A percentile compares a stretch with the other conserved stretches of the same genome.
Conservation (phyloP, 2,113 vertebrate genomes). For the Cygnus atratus region DNA sequence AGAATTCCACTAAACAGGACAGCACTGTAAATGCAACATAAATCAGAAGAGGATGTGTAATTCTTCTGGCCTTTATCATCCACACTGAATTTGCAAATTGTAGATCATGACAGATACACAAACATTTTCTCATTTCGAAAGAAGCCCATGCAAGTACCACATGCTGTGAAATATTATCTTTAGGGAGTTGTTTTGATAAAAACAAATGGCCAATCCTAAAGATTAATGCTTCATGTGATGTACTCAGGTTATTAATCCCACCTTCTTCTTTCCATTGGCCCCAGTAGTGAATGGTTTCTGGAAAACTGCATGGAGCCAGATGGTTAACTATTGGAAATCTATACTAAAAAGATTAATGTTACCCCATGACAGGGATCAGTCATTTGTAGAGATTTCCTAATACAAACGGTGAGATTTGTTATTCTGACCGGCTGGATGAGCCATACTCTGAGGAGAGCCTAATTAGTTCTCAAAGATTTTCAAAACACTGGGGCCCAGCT, state of each 20-base stretch:
- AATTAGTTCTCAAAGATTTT: constrained; percentile 64
- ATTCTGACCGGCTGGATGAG: constrained; percentile 57
- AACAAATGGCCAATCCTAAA: constrained; percentile 61
- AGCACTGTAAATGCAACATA: not conserved
- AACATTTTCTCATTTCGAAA: constrained; percentile 33
- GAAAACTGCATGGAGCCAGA: constrained; percentile 59
- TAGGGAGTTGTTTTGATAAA: constrained; percentile 52
- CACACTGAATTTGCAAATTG: not conserved
- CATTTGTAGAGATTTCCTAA: constrained; percentile 69
- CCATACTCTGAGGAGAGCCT: constrained; percentile 50
- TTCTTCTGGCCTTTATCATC: not conserved
- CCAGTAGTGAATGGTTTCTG: not conserved
- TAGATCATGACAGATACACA: not conserved
- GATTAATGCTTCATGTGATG: constrained; percentile 60
- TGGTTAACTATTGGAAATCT: constrained; percentile 74
- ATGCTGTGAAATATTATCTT: constrained; percentile 51
- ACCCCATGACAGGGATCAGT: constrained; percentile 70
- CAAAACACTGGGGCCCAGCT: constrained; percentile 46
- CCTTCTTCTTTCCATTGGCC: constrained; percentile 46
- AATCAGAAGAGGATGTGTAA: not conserved
- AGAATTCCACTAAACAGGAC: not conserved
- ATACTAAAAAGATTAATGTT: constrained; percentile 72
- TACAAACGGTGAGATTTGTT: constrained; percentile 66
- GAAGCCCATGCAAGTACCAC: constrained; percentile 35
- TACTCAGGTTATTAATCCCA: constrained; percentile 65